Base-by-base conservation (phyloP, 30 jellyfish, hydroid and myxozoan species). In the Morbakka virulenta region DNA sequence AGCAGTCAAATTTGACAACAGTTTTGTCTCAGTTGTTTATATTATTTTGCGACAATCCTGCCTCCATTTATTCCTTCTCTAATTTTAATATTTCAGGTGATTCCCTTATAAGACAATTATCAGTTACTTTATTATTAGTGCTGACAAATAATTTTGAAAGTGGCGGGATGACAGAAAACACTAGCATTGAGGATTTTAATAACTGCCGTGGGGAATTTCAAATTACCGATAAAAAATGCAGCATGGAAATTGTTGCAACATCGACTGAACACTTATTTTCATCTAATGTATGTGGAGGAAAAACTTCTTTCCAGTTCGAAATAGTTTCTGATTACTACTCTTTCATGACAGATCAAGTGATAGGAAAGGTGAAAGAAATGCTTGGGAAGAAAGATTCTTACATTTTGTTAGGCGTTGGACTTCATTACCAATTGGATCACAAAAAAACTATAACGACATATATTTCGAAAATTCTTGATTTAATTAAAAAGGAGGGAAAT, bases 41-140 rank as follows among this genome's bases (percentile, higher is more conserved):
- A n/a, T n/a, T n/a, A n/a, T n/a, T n/a, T n/a, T n/a, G n/a, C n/a
- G n/a, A n/a, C n/a, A n/a, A n/a, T n/a, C n/a, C n/a, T n/a, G n/a
- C n/a, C n/a, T n/a, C n/a, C n/a, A n/a, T n/a, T n/a, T n/a, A n/a
- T n/a, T n/a, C n/a, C n/a, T n/a, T n/a, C n/a, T n/a, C n/a, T n/a
- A n/a, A n/a, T n/a, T n/a, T n/a, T n/a, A n/a, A n/a, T n/a, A n/a
- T n/a, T 53, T 14, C 72, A 91, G 98, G 98, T 0, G 98, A 91
- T 31, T 91, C 98, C 0, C 73, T 91, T 50, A 62, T 91, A 27
- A 95, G 98, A 2, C 98, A 91, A 35, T n/a, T 91, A 28, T 76
- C 71, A 2, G 61, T 95, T 4, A 48, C 64, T 63, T 49, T 70
- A 74, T 76, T 83, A 25, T 74, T 91, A 1, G 50, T 79, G 31